Evolutionary conservation across 2,888 invertebrate species (phyloP).

Genomic region (Diogma glabrata): DNA sequence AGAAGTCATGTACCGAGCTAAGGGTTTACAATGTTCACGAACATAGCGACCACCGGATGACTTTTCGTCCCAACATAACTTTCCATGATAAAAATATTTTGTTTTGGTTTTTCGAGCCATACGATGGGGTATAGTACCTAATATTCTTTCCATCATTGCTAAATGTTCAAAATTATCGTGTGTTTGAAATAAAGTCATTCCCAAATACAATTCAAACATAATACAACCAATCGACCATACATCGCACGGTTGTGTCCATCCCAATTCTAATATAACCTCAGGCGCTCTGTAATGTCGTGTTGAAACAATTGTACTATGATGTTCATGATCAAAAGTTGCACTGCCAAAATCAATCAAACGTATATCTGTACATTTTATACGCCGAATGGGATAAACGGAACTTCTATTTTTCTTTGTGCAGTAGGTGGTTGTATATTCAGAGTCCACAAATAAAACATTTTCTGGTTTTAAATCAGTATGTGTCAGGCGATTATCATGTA

Average conservation of each 20-base stretch:
- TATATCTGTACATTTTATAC: constrained; percentile 87
- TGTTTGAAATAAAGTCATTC: constrained; percentile 97
- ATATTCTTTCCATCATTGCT: constrained; percentile 99
- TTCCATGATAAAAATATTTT: constrained; percentile 96
- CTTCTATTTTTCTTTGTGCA: constrained; percentile 30
- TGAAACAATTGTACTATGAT: constrained; percentile 98
- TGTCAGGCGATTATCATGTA: constrained; percentile 94
- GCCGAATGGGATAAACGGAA: constrained; percentile 54
- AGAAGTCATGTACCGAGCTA: constrained; percentile 81
- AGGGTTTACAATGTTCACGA: constrained; percentile 92
- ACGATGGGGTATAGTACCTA: constrained; percentile 87
- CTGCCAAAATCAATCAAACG: constrained; percentile 98
- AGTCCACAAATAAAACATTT: constrained; percentile 95
- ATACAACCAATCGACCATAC: constrained; percentile 99
- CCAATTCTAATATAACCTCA: constrained; percentile 96
- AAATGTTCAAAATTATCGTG: constrained; percentile 99
- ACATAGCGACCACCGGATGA: constrained; percentile 96
- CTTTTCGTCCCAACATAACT: constrained; percentile 96
- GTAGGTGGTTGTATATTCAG: constrained; percentile 71
- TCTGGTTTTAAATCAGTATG: constrained; percentile 99
- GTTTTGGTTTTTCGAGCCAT: constrained; percentile 75
- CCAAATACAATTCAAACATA: constrained; percentile 95
- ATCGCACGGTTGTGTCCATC: constrained; percentile 99
- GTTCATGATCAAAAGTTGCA: constrained; percentile 99
- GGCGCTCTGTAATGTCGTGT: constrained; percentile 98